Base-by-base conservation (phyloP, 2,888 invertebrate genomes). In the Cephus spinipes region DNA sequence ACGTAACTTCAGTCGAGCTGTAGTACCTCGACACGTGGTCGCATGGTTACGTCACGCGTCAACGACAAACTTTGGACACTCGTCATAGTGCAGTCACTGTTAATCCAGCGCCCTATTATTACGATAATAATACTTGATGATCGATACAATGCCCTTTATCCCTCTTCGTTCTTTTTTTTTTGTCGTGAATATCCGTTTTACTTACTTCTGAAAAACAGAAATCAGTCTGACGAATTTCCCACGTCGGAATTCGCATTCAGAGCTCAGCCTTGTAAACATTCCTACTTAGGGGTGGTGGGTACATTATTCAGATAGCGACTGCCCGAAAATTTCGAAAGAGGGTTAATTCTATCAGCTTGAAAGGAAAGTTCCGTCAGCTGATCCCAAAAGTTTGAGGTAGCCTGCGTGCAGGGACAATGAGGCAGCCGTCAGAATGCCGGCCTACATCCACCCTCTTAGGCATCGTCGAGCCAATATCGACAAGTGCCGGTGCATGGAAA, bases 41-140 rank as follows among this genome's bases (percentile, higher is more conserved):
- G 85, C 86, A 85, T 85, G 85, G 86, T 85, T 87, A 85, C 86
- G 85, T 85, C 85, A 88, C 86, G 85, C 85, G 88, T 89, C 84
- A 85, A 82, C 71, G 77, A 77, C 76, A 85, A 89, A 89, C 89
- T 89, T 89, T 87, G 85, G 87, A 84, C 83, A 85, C 87, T 86
- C 83, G 86, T 89, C 88, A 85, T 85, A 82, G 80, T 83, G 83
- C 78, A 74, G 74, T 75, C 68, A 76, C 76, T 75, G 75, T 77
- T 73, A 55, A 55, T 69, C 68, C 31, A 69, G 69, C n/a, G 31
- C 73, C 73, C 31, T 79, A 30, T 74, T 78, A 74, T 30, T 68
- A 68, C 73, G 75, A 68, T 77, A 76, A 75, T 77, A 79, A 78
- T 74, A 69, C 15, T 34, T 69, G 12, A 2, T 55, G 9, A 23